A percentile compares a stretch with the other conserved stretches of the same genome.
Conservation (phyloP, 1,140 invertebrate species). For the Brachionus manjavacas region DNA sequence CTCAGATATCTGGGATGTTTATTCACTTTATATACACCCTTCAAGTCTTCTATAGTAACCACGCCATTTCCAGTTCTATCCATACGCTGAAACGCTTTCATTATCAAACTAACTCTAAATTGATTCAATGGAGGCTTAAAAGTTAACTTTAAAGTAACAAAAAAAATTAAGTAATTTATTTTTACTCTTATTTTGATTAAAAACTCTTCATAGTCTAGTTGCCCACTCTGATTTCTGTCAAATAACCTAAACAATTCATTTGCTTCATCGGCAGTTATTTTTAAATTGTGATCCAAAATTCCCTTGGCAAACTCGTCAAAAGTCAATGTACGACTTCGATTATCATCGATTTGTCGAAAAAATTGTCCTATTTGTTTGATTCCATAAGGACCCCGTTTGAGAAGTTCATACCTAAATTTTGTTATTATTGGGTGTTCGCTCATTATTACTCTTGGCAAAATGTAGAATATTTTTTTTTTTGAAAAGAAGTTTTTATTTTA, state of each 20-base stretch:
- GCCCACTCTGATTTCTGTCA: slow-evolving; percentile 77
- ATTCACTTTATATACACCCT: slow-evolving; percentile 73
- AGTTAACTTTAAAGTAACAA: slow-evolving; percentile 52
- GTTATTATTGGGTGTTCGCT: slow-evolving; percentile 61
- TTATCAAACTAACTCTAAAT: slow-evolving; percentile 68
- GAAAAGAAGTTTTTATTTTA: not conserved
- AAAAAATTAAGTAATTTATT: not conserved
- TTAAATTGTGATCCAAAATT: slow-evolving; percentile 72
- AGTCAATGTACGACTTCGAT: slow-evolving; percentile 75
- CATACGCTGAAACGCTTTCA: slow-evolving; percentile 79
- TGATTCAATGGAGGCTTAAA: slow-evolving; percentile 79
- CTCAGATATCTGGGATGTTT: slow-evolving; percentile 74
- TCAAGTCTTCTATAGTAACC: slow-evolving; percentile 57
- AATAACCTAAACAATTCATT: slow-evolving; percentile 69
- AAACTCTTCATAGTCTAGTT: slow-evolving; percentile 82
- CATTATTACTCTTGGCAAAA: slow-evolving; percentile 12
- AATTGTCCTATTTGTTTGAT: slow-evolving; percentile 79
- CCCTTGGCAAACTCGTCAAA: slow-evolving; percentile 77
- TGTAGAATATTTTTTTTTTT: not conserved
- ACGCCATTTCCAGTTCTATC: slow-evolving; percentile 75
- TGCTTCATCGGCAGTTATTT: slow-evolving; percentile 65
- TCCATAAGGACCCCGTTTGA: slow-evolving; percentile 76
- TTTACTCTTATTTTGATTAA: slow-evolving; percentile 53
- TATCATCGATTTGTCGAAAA: slow-evolving; percentile 86
- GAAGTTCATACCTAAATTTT: slow-evolving; percentile 73